Evolutionary conservation across 2,888 invertebrate genomes (phyloP), one percentile per base, ranked within the genome.

Genomic region (Caenorhabditis virilis): DNA sequence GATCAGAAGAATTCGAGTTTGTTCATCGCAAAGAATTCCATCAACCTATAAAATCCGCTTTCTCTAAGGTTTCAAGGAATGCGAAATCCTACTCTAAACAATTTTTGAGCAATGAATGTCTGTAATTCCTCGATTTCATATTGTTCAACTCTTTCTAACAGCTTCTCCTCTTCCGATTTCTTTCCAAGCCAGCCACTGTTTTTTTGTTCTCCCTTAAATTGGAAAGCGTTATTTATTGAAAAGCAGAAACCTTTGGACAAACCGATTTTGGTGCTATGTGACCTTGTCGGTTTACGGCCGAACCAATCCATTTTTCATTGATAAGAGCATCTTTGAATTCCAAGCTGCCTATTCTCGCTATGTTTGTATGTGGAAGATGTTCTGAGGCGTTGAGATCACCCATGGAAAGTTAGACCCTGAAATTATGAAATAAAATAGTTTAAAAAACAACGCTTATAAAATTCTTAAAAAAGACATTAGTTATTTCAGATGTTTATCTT

Each of bases 101-200:
- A 51, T 54, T 76, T 72, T 51, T 77, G 76, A 3, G 73, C 72
- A 27, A 77, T 69, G 51, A 76, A 78, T 22, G 69, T 68, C 38
- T 74, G 72, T 27, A 72, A 51, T 33, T 78, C 78, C n/a, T 70
- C 64, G 1, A 61, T 43, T 46, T 78, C 76, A 49, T 67, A 76
- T 23, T 62, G 60, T n/a, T 56, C 69, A 6, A 64, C 64, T 13
- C 64, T 53, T 27, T 64, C 64, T 53, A 63, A 49, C 51, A 64
- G 30, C 43, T 59, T 36, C 18, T 56, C 59, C 25, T 65, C 59
- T 41, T 55, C 64, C 26, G 55, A 56, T 25, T 65, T 65, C 23
- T 5, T 20, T 9, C 26, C 9, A 6, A 5, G 4, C 20, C 20
- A 22, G 20, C 23, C 6, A 23, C 11, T 23, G 22, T 6, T 22